Conservation (phyloP, 2,113 vertebrate species). For the Trachemys scripta region DNA sequence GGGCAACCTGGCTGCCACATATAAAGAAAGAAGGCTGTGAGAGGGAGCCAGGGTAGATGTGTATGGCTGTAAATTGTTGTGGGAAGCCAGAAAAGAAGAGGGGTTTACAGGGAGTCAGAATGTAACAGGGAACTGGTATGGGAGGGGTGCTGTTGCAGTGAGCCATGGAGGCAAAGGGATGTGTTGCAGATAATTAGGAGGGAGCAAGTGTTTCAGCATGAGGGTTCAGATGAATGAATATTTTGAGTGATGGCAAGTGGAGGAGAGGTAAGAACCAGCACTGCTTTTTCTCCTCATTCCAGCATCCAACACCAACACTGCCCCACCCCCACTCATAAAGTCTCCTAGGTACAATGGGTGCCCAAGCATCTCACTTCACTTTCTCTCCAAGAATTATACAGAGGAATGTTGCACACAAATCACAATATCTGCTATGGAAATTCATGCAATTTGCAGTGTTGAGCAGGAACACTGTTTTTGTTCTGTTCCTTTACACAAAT, state of each 20-base stretch:
- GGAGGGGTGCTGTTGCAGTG: not conserved
- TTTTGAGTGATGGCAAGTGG: not conserved
- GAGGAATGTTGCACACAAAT: not conserved
- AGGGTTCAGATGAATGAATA: not conserved
- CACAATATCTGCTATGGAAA: slow-evolving; percentile 10
- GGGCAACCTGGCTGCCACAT: not conserved
- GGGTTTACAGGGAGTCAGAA: not conserved
- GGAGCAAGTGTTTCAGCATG: not conserved
- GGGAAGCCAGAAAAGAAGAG: fast-evolving
- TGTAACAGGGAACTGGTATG: not conserved
- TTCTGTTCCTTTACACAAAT: not conserved
- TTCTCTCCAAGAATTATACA: not conserved
- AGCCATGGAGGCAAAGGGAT: not conserved
- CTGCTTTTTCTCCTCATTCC: not conserved
- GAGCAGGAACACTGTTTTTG: slow-evolving; percentile 21
- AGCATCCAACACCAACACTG: not conserved
- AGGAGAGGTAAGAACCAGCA: not conserved
- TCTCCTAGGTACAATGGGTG: fast-evolving
- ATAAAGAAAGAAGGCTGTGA: not conserved
- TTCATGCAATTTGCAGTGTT: slow-evolving; percentile 35
- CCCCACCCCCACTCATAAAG: not conserved
- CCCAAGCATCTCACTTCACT: not conserved
- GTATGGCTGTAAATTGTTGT: fast-evolving
- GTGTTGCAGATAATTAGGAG: not conserved
- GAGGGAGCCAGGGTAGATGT: not conserved